Evolutionary conservation across 2,888 invertebrate species (phyloP).

Genomic region (Clostera curtula): DNA sequence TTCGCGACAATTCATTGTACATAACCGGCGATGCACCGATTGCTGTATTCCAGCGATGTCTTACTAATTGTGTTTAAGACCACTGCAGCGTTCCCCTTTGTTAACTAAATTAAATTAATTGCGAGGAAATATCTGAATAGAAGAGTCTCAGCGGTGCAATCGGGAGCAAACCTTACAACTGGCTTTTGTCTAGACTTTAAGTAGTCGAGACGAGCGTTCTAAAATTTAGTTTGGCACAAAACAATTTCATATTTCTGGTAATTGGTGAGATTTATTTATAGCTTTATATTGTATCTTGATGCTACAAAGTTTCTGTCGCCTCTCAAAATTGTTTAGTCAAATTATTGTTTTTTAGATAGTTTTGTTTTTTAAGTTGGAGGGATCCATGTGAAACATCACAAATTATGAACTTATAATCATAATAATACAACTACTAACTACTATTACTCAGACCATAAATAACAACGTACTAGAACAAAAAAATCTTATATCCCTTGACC

Average conservation of each 20-base stretch:
- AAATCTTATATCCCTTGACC: too few relatives aligned
- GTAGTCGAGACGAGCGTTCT: conserved; percentile 41
- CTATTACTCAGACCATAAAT: too few relatives aligned
- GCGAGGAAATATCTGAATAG: conserved; percentile 67
- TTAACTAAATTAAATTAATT: conserved; percentile 68
- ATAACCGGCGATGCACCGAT: conserved; percentile 25
- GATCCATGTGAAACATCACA: too few relatives aligned
- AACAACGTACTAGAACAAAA: too few relatives aligned
- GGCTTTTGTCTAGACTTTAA: conserved; percentile 58
- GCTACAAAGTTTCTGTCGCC: too few relatives aligned
- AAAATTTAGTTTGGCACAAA: conserved; percentile 25
- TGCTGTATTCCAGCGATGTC: conserved; percentile 50
- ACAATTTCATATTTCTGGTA: conserved; percentile 18
- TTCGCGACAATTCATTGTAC: conserved; percentile 23
- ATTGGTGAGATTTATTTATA: conserved; percentile 3
- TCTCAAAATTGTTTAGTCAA: too few relatives aligned
- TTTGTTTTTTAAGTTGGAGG: conserved; percentile 5
- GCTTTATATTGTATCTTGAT: background rate
- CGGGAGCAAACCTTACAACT: conserved; percentile 49
- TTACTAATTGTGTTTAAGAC: conserved; percentile 58
- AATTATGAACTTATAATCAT: too few relatives aligned
- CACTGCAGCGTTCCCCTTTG: conserved; percentile 46
- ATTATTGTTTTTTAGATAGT: conserved; percentile 11
- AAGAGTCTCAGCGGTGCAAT: conserved; percentile 48
- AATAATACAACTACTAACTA: too few relatives aligned